These are phyloP conservation scores for Graphium colonna DNA, from an alignment of 2,888 invertebrate species.

Conservation along the genomic window DNA sequence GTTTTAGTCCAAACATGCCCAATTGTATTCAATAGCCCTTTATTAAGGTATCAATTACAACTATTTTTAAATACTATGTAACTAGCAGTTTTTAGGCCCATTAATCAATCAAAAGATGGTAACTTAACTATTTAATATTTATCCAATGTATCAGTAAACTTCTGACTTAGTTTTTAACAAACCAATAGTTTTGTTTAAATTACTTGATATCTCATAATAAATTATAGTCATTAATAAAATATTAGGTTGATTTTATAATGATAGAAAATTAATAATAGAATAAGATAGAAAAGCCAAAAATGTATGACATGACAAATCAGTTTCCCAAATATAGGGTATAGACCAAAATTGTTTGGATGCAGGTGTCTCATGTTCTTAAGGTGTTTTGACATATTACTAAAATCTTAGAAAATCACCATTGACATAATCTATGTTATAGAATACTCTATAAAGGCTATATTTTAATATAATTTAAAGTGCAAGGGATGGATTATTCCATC, in stretches of 20 bases:
- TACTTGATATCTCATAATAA: background rate
- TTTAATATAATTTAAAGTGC: background rate
- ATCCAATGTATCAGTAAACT: background rate
- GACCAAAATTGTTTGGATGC: no score
- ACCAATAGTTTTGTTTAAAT: background rate
- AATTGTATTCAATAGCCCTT: background rate
- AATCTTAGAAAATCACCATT: background rate
- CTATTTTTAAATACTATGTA: background rate
- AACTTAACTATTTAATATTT: background rate
- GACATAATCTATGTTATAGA: background rate
- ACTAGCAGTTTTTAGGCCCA: background rate
- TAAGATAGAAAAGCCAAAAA: background rate
- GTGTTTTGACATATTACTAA: background rate
- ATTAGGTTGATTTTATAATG: background rate
- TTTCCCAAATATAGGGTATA: background rate
- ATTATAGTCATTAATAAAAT: background rate
- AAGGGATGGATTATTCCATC: constrained; percentile 9
- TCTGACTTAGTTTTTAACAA: background rate
- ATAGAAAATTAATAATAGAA: background rate
- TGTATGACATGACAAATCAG: background rate
- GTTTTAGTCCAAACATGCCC: background rate
- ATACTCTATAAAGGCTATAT: background rate
- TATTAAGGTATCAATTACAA: constrained; percentile 1
- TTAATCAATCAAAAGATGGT: background rate
- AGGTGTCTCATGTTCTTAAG: background rate